Evolutionary conservation across 2,888 invertebrate genomes (phyloP).

Genomic region (Enchytraeus crypticus): DNA sequence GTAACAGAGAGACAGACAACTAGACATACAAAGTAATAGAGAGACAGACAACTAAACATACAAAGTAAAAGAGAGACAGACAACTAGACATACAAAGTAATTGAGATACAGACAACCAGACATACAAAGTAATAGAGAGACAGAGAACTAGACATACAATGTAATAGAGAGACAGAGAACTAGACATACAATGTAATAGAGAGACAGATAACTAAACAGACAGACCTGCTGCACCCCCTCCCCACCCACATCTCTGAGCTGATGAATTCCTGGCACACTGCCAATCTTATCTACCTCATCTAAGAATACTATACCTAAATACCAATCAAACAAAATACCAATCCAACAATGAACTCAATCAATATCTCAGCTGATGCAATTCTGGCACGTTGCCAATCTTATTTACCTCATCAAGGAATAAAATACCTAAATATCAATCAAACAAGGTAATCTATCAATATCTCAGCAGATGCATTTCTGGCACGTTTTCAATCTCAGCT

Average conservation of each 20-base stretch:
- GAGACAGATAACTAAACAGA: background rate
- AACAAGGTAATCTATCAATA: too few species aligned
- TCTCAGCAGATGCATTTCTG: too few species aligned
- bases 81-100: conserved; percentile 1
- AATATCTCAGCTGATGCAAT: too few species aligned
- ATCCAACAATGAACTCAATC: too few species aligned
- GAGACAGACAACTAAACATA: conserved; percentile 3
- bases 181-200: background rate
- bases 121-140: background rate
- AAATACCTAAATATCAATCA: too few species aligned
- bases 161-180: background rate
- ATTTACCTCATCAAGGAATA: too few species aligned
- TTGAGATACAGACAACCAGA: background rate
- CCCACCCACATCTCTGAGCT: conserved; percentile 90
- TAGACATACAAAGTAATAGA: too few species aligned
- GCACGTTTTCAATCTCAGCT: too few species aligned
- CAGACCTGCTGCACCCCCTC: conserved; percentile 78
- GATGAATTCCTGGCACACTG: conserved; percentile 85
- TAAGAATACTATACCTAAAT: conserved; percentile 81
- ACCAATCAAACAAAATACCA: background rate
- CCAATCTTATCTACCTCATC: conserved; percentile 99
- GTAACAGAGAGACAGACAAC: too few species aligned
- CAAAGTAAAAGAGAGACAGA: background rate
- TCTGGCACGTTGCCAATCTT: too few species aligned
- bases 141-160: conserved; percentile 1